Evolutionary conservation across 2,888 invertebrate species (phyloP), one percentile per base, ranked within the genome.

Genomic region (Cephalotes varians): DNA sequence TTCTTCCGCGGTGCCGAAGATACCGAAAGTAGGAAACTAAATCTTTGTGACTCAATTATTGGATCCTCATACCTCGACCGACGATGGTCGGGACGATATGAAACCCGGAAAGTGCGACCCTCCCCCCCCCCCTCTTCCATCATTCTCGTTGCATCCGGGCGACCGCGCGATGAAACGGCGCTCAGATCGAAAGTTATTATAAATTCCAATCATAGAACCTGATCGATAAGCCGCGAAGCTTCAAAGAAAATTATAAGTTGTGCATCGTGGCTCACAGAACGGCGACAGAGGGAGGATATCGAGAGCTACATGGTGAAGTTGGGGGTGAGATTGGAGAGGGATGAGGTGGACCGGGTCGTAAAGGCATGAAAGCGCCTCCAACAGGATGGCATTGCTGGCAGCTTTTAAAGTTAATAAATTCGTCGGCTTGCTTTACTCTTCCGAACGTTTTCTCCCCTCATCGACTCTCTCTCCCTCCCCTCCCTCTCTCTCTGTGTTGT

Each of bases 381-480:
- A 91, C 90, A 85, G 90, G 88, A 87, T 90, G 89, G 90, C 87
- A 91, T 90, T 83, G 91, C 88, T 65, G 90, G 86, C 91, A 89
- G 93, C 92, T 93, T 93, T 93, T 88, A 91, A 93, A 92, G 92
- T 93, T 93, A 93, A 93, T 93, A 93, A 93, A 93, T 93, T 93
- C 91, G 91, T 90, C 89, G 83, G 89, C 85, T 88, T 86, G 86
- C 86, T 89, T 83, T 81, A 84, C 85, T 86, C 84, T 84, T 86
- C 82, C 81, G 72, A 86, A 72, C 80, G 79, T 84, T 87, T 86
- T 82, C 81, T 83, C 76, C 25, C n/a, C 58, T 65, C 44, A 54
- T 65, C 62, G 47, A 21, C 49, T 72, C 40, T 65, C 51, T 15
- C 69, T 28, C n/a, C 40, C 2, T 60, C 62, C 67, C 69, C 69